Evolutionary conservation across 2,888 invertebrate species (phyloP), one percentile per base, ranked within the genome.

Genomic region (Chaetogeoica ovagalla): DNA sequence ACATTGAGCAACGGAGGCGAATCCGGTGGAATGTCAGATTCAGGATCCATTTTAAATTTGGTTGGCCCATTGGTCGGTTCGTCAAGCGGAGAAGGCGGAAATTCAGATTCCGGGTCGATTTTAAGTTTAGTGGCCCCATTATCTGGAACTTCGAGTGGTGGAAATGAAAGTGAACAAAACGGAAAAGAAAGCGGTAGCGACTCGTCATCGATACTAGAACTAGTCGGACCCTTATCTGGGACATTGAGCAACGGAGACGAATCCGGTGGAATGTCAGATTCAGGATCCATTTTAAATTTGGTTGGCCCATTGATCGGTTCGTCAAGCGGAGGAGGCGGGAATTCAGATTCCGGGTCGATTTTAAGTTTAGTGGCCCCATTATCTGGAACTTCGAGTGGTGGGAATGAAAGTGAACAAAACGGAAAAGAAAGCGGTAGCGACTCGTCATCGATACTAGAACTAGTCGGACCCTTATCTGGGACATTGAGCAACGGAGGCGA

Each of bases 41-140:
- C 81, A 11, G 82, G 81, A 48, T 82, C 82, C 4, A 81, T 82
- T 30, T 57, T 82, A 17, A 52, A 75, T 19, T 15, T 83, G 52
- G 37, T 82, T 0, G 82, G 79, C n/a, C 82, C 77, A 3, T 30
- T 77, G 37, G 52, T 60, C 1, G 69, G 62, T 7, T 52, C 77
- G 0, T 55, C 23, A 6, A 77, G 76, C n/a, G 37, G 68, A 55
- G 15, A 11, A 3, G 21, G 37, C 6, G 19, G 17, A 5, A 9
- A 52, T 19, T 19, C 11, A 1, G 82, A 73, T 39, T 81, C 75
- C 6, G 81, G 82, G 43, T 82, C 82, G 19, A 79, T 82, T 11
- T 63, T 82, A 23, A 60, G 62, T 21, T 57, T 82, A 52, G 43
- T 82, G 2, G 81, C 74, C 48, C 82, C 71, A 8, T 60, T 71